Conservation (phyloP, 2,797 vertebrate genomes). For the Epinephelus malabaricus region DNA sequence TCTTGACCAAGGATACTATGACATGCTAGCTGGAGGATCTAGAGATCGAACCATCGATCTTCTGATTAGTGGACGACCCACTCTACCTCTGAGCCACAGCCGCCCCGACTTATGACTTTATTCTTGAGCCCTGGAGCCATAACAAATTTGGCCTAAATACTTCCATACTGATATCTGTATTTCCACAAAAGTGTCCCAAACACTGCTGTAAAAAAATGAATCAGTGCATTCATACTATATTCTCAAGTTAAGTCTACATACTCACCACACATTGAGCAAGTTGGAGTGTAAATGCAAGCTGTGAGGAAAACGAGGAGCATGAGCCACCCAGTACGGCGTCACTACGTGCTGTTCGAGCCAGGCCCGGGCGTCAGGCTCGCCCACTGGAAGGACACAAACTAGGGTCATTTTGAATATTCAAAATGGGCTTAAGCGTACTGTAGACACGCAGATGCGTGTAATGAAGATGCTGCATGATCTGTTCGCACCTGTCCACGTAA, state of each 20-base stretch:
- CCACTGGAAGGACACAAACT: conserved; percentile 76
- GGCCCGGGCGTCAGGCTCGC: conserved; percentile 90
- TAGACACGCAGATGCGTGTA: background rate
- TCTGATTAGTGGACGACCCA: no score
- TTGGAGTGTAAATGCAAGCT: conserved; percentile 97
- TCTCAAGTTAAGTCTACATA: background rate
- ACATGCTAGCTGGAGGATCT: no score
- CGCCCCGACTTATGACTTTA: no score
- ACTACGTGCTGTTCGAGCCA: conserved; percentile 96
- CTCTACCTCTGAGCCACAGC: no score
- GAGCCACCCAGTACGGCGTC: conserved; percentile 93
- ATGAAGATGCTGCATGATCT: background rate
- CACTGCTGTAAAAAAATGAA: background rate
- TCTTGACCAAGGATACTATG: no score
- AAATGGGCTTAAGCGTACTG: background rate
- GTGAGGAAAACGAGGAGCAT: conserved; percentile 90
- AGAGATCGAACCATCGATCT: no score
- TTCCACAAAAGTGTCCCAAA: background rate
- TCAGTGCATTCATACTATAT: background rate
- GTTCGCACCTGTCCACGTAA: conserved; percentile 90
- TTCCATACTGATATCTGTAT: background rate
- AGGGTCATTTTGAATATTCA: background rate
- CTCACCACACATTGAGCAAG: conserved; percentile 95
- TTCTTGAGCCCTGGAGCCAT: background rate
- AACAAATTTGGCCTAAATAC: background rate